Base-by-base conservation (phyloP, 2,113 vertebrate species). In the Onychostruthus taczanowskii region DNA sequence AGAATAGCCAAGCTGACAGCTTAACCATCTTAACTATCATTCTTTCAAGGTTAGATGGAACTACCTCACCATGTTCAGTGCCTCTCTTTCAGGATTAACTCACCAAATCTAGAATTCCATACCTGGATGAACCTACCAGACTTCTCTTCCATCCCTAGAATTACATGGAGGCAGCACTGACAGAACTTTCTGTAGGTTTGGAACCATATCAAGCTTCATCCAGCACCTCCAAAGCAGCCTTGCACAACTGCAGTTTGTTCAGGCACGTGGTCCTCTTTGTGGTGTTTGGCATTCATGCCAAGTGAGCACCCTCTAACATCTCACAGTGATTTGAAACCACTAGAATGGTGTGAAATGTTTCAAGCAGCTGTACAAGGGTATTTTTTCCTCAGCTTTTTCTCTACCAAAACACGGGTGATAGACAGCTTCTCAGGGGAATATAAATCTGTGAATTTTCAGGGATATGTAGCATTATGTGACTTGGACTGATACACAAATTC, bases 221-320 rank as follows among this genome's bases (percentile, higher is more conserved):
- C 33, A 84, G 13, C 47, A 16, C 30, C 31, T 84, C 72, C 76
- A 70, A 27, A 87, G 72, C 55, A 84, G 49, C 52, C 66, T 91
- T 85, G 37, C 53, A 61, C n/a, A 72, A 8, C 19, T 53, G 33
- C 49, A 76, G 33, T 41, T 74, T 72, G 27, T 82, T 84, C 66
- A 72, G 47, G 44, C 1, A 1, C 0, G 0, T 80, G 52, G 30
- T 50, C 16, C 7, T 68, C 66, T 72, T 33, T 44, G 20, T 70
- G 23, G 1, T 20, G 76, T 47, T 63, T 87, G 74, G 11, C 16
- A 53, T 77, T 64, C 10, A 6, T 58, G 41, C 64, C 58, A 11
- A 68, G 59, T n/a, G 80, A 61, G 74, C 27, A 13, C 20, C 11
- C 11, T 74, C 28, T 35, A 27, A 70, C 20, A 47, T 35, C 43